phyloP scores from a whole-genome alignment of 2,888 invertebrate genomes.

The Cataglyphis altisquamis region DNA sequence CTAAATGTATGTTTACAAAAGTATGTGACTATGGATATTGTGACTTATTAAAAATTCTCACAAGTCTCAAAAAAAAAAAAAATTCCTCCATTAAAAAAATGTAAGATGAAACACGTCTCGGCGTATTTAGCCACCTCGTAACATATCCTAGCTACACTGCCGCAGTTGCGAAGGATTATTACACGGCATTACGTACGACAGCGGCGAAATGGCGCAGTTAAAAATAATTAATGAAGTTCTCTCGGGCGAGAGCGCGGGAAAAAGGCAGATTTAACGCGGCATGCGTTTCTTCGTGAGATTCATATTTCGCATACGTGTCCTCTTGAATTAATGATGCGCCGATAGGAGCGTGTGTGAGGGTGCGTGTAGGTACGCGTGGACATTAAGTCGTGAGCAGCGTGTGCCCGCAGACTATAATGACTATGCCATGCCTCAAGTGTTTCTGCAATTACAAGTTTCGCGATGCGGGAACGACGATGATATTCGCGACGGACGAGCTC shows the following conservation, averaged over 20 bases:
- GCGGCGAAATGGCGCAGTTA: slow-evolving; percentile 49
- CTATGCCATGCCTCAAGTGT: slow-evolving; percentile 55
- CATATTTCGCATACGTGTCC: slow-evolving; percentile 45
- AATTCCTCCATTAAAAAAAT: background rate
- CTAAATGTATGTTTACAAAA: slow-evolving; percentile 27
- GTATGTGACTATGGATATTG: background rate
- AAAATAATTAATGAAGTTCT: slow-evolving; percentile 57
- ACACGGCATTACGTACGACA: slow-evolving; percentile 46
- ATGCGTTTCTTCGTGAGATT: slow-evolving; percentile 43
- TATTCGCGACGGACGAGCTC: slow-evolving; percentile 60
- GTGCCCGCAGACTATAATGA: slow-evolving; percentile 35
- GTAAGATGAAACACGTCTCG: slow-evolving; percentile 13
- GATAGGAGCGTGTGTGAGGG: slow-evolving; percentile 46
- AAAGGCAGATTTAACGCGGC: slow-evolving; percentile 44
- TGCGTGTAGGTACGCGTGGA: slow-evolving; percentile 15
- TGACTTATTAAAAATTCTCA: background rate
- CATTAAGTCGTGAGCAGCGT: slow-evolving; percentile 30
- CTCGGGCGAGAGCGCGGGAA: slow-evolving; percentile 19
- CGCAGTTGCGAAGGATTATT: slow-evolving; percentile 41
- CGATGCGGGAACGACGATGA: slow-evolving; percentile 42
- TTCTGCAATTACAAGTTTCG: slow-evolving; percentile 72
- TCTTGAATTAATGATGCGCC: slow-evolving; percentile 65
- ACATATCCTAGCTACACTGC: slow-evolving; percentile 8
- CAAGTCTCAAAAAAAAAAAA: background rate
- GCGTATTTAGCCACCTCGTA: slow-evolving; percentile 26